Base-by-base conservation (phyloP, 2,888 invertebrate species). In the Harpalus rubripes region DNA sequence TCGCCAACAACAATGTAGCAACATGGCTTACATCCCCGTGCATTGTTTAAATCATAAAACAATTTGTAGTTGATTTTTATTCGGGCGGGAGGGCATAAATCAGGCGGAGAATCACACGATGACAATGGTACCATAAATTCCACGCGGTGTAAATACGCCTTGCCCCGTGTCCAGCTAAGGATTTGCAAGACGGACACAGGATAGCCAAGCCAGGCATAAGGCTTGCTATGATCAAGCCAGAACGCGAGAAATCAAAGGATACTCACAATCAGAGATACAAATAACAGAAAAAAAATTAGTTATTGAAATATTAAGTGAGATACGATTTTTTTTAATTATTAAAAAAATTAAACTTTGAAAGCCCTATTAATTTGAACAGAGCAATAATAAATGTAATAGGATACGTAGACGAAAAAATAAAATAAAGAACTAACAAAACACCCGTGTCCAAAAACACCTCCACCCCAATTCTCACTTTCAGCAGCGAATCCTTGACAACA, bases 81-180 rank as follows among this genome's bases (percentile, higher is more conserved):
- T 84, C 58, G 84, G 52, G 39, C 59, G 18, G 32, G 26, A 78
- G 32, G 61, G 52, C 15, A 84, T 84, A 84, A 84, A 78, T 84
- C 84, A 76, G 56, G 61, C 63, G 52, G 76, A 84, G 76, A 84
- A 84, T 78, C 84, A 84, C 61, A 78, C 61, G 84, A 84, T 84
- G 84, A 84, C 84, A 84, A 84, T 84, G 59, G 76, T 76, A 63
- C 61, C 84, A 84, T 84, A 84, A 84, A 84, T 84, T 84, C 61
- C 63, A 61, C 10, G 41, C 72, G 84, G 84, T 84, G 84, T 84
- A 78, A 84, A 84, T 84, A 84, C 76, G 72, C 72, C 72, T 84
- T 52, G 78, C 76, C 76, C 61, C 76, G 44, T 78, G 84, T 59
- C 78, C 76, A 41, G 76, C n/a, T 32, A 26, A 12, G n/a, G 32